These are phyloP conservation scores for Bungarus multicinctus DNA, from an alignment of 2,113 vertebrate species.

Conservation along the genomic window DNA sequence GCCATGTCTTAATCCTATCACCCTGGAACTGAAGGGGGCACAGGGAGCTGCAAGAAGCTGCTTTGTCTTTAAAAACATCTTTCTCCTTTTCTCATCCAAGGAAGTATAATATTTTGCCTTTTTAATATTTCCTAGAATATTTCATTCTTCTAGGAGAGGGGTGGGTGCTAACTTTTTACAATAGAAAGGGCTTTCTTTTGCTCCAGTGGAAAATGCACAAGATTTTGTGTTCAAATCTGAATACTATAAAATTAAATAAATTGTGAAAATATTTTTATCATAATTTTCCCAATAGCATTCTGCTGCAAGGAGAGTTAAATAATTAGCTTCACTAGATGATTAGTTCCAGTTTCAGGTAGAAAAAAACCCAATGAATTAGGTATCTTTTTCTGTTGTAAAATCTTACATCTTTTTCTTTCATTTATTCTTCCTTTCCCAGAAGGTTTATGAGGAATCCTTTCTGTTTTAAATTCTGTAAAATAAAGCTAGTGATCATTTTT, in stretches of 20 bases:
- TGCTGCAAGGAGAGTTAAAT: conserved; percentile 23
- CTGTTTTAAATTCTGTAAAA: conserved; percentile 17
- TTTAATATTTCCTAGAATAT: too few species aligned
- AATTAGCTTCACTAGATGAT: background rate
- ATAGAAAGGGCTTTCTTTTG: too few species aligned
- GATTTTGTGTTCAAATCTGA: background rate
- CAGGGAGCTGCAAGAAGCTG: too few species aligned
- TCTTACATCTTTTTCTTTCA: background rate
- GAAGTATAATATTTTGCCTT: too few species aligned
- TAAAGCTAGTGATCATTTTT: fast-evolving
- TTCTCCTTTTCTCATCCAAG: too few species aligned
- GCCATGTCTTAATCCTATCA: too few species aligned
- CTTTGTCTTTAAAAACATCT: too few species aligned
- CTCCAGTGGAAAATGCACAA: background rate
- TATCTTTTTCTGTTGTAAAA: conserved; percentile 29
- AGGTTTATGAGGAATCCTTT: conserved; percentile 11
- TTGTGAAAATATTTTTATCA: background rate
- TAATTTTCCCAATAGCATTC: background rate
- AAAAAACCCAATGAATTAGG: background rate
- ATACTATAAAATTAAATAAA: background rate
- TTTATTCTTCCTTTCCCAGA: conserved; percentile 14
- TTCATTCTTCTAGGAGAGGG: too few species aligned
- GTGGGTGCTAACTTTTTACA: too few species aligned
- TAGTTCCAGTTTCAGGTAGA: conserved; percentile 11
- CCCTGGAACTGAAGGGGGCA: too few species aligned